Base-by-base conservation (phyloP, 2,797 vertebrate genomes). In the Acanthurus lineatus region DNA sequence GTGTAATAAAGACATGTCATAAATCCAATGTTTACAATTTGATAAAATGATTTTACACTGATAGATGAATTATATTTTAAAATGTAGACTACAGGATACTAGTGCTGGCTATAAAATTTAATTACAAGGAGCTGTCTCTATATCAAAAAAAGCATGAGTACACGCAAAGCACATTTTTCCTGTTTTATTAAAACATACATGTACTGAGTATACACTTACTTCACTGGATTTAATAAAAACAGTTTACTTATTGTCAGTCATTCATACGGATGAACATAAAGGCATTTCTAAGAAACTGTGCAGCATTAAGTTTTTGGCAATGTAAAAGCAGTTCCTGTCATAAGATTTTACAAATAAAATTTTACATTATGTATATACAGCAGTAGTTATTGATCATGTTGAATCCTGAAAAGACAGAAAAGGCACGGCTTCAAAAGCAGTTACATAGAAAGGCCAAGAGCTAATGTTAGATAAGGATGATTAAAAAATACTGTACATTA, bases 161-260 rank as follows among this genome's bases (percentile, higher is more conserved):
- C 48, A 69, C 45, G 67, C 44, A 66, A 66, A 16, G 11, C 47
- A 70, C 4, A 77, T 68, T 89, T 88, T 86, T 79, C 20, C 89
- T 56, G 57, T 93, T 94, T 94, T 92, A 93, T 89, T 93, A 82
- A 91, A 92, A 93, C 93, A 91, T 87, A 91, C 67, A 87, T 88
- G 81, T 53, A 62, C 53, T 72, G 58, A 87, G 82, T 79, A 79
- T 86, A 84, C 47, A 89, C 40, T 70, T 67, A 82, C 84, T 86
- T 89, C 88, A 91, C 84, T 86, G 67, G 32, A 65, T 85, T 88
- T 85, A 69, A 72, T 81, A 74, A 87, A 88, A 93, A 89, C 65
- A 79, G 88, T 91, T 66, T 89, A 94, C 89, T 93, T 77, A 84
- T 60, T 49, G 73, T 90, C 71, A 81, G 67, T 71, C 84, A 89